Conservation (phyloP, 2,797 vertebrate genomes). For the Ctenopoma kingsleyae region DNA sequence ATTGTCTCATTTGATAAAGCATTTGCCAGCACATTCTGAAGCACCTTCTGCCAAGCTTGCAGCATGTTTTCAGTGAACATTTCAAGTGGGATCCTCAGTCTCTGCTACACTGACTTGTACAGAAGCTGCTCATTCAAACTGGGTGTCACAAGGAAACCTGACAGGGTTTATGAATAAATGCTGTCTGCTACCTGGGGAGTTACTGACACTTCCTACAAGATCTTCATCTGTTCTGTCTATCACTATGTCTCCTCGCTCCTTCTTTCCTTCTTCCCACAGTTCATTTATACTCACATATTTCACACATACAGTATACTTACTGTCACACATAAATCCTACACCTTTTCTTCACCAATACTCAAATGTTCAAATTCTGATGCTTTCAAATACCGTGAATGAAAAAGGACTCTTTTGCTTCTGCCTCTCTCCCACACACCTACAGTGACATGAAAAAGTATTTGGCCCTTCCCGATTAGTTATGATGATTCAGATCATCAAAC, state of each 20-base stretch:
- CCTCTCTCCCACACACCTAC: constrained; percentile 54
- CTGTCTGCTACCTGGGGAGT: constrained; percentile 20
- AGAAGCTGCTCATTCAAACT: constrained; percentile 26
- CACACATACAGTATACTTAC: constrained; percentile 4
- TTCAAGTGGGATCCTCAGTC: constrained; percentile 25
- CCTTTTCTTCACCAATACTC: constrained; percentile 9
- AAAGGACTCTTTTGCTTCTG: constrained; percentile 25
- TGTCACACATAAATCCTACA: constrained; percentile 1
- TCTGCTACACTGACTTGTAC: constrained; percentile 3
- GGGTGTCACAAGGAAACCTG: constrained; percentile 22
- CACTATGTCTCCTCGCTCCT: not conserved
- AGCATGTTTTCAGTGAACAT: constrained; percentile 37
- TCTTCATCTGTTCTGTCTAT: constrained; percentile 17
- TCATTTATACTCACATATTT: constrained; percentile 18
- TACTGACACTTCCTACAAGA: constrained; percentile 8
- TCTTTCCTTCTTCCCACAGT: not conserved
- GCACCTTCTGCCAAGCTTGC: constrained; percentile 34
- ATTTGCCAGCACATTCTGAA: constrained; percentile 30
- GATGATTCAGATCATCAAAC: too few species aligned
- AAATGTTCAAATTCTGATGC: constrained; percentile 3
- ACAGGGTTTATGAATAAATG: constrained; percentile 19
- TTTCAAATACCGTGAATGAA: constrained; percentile 59
- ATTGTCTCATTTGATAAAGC: constrained; percentile 32
- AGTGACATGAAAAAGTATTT: too few species aligned
- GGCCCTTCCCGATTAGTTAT: too few species aligned